A percentile compares a stretch with the other conserved stretches of the same genome.
Evolutionary conservation across 2,797 vertebrate genomes (phyloP).

Genomic region (Lerista edwardsae): DNA sequence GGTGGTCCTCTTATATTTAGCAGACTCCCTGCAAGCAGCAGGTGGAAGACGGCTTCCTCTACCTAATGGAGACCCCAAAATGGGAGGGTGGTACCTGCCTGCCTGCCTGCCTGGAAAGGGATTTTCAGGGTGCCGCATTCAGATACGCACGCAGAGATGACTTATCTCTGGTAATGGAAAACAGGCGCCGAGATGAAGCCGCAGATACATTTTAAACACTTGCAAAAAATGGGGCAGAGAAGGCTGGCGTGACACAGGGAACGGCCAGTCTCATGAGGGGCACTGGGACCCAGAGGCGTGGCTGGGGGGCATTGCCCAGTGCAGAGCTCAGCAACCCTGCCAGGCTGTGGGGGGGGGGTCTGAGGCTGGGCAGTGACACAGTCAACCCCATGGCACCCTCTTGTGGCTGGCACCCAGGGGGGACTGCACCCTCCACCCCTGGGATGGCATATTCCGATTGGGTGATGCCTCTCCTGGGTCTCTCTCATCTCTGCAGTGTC

Average conservation of each 20-base stretch:
- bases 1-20: too few relatives aligned
- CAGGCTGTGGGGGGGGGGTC: too few relatives aligned
- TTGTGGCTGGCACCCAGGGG: too few relatives aligned
- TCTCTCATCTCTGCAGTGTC: too few relatives aligned
- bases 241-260: rapidly evolving
- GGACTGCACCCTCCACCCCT: too few relatives aligned
- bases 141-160: conserved; percentile 1
- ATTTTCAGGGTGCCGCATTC: conserved; percentile 38
- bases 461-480: too few relatives aligned
- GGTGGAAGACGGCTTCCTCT: conserved; percentile 12
- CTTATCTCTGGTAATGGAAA: conserved; percentile 54
- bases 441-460: too few relatives aligned
- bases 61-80: neutral
- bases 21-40: neutral
- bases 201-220: conserved; percentile 55
- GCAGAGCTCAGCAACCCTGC: too few relatives aligned
- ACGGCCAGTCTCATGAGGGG: too few relatives aligned
- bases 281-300: neutral
- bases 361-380: too few relatives aligned
- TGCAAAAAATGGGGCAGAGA: neutral
- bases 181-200: conserved; percentile 37
- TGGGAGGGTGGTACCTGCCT: neutral
- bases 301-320: too few relatives aligned
- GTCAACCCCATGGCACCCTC: too few relatives aligned
- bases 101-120: neutral